Evolutionary conservation across 1,140 invertebrate genomes (phyloP).

Genomic region (Subanguina moxae): DNA sequence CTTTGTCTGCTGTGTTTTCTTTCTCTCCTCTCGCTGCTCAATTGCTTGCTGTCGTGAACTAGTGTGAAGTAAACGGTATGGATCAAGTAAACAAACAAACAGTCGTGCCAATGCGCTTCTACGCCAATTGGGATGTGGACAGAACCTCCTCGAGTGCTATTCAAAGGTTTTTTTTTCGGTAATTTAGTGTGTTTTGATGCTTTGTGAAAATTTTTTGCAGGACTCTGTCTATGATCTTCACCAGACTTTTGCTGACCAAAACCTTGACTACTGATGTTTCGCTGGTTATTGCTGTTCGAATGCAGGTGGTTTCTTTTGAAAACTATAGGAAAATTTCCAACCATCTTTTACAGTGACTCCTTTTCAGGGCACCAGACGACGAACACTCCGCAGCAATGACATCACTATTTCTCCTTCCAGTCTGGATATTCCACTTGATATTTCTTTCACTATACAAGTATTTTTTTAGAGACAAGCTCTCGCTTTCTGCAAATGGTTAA

Average conservation of each 20-base stretch:
- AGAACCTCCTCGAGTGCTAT: slow-evolving; percentile 32
- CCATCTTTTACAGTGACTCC: slow-evolving; percentile 7
- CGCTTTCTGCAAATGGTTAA: background rate
- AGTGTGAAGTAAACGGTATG: background rate
- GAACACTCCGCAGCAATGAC: slow-evolving; percentile 44
- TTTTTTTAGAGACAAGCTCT: background rate
- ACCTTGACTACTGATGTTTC: slow-evolving; percentile 24
- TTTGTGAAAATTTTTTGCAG: too few relatives aligned
- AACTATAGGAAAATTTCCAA: slow-evolving; percentile 15
- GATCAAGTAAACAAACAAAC: slow-evolving; percentile 2
- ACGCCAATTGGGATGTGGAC: slow-evolving; percentile 45
- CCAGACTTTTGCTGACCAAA: slow-evolving; percentile 24
- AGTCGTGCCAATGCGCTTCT: slow-evolving; percentile 45
- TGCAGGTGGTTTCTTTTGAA: slow-evolving; percentile 35
- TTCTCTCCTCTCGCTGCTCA: too few relatives aligned
- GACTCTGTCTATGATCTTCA: slow-evolving; percentile 36
- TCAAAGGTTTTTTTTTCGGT: slow-evolving; percentile 21
- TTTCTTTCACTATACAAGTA: slow-evolving; percentile 42
- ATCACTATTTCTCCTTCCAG: slow-evolving; percentile 20
- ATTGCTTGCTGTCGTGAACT: too few relatives aligned
- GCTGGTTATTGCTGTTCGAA: slow-evolving; percentile 37
- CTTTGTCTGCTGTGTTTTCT: too few relatives aligned
- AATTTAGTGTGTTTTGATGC: too few relatives aligned
- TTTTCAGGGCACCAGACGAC: slow-evolving; percentile 37
- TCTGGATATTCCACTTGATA: slow-evolving; percentile 37